phyloP scores from a whole-genome alignment of 1,140 invertebrate species.

The Caenorhabditis briggsae region DNA sequence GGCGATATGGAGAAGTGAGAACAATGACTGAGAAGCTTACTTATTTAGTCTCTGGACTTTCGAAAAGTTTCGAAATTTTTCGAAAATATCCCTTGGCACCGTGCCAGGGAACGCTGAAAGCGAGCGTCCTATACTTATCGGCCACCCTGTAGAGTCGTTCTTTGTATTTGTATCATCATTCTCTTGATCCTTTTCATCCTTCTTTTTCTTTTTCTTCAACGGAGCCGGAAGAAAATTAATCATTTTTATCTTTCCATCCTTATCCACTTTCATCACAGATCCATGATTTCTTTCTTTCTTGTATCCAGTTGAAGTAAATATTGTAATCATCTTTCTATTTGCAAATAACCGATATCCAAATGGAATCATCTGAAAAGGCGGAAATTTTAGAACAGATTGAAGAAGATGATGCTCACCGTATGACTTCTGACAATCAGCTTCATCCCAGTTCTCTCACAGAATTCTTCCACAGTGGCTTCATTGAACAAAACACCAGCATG shows the following conservation, averaged over 20 bases:
- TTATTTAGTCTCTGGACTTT: no score
- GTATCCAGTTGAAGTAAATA: conserved; percentile 2
- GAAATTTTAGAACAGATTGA: neutral
- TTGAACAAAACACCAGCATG: neutral
- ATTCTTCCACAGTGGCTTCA: neutral
- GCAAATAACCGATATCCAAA: conserved; percentile 25
- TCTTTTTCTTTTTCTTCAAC: neutral
- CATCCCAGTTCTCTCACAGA: neutral
- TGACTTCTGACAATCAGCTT: conserved; percentile 20
- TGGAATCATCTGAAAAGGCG: neutral
- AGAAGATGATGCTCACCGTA: neutral
- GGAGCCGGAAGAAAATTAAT: neutral
- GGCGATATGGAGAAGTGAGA: no score
- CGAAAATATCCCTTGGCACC: no score
- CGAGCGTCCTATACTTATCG: no score
- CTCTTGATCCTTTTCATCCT: neutral
- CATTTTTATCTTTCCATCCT: neutral
- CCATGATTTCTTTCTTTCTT: neutral
- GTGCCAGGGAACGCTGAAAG: no score
- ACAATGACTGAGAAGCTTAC: no score
- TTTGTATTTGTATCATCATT: neutral
- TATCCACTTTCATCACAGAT: neutral
- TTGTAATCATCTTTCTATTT: conserved; percentile 1
- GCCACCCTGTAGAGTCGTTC: no score
- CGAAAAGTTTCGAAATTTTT: no score